Evolutionary conservation across 2,888 invertebrate species (phyloP), one percentile per base, ranked within the genome.

Genomic region (Drosophila mettleri): DNA sequence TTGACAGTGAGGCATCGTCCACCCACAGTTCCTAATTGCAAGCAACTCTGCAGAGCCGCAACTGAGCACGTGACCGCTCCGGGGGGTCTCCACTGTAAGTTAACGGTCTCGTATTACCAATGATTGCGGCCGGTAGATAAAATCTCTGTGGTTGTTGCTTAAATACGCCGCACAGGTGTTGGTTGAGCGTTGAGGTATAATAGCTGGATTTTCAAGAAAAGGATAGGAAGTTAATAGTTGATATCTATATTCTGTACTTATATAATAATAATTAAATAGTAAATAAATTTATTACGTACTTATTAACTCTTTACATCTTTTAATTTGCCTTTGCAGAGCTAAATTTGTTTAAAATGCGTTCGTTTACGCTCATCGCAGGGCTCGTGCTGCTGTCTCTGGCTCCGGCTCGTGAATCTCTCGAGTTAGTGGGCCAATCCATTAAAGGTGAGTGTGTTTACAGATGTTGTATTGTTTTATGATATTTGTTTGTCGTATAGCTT

Each of bases 371-470:
- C 24, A n/a, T 72, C 14, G 18, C 62, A 24, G 41, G 57, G 36
- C 53, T 84, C 45, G 55, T 45, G 36, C 29, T 68, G 34, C 57
- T 54, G 7, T 34, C 29, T 24, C 20, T 69, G 14, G 51, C 20
- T 6, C 34, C 63, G 24, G 64, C 68, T 24, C 54, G 64, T 14
- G 57, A 69, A 6, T 53, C 75, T 4, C 38, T 90, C 16, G 86
- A 90, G 5, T 53, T 88, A 18, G 67, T 52, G 1, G 91, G 89
- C 1, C 88, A 91, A 45, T 67, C 78, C 1, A 89, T 91, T 14
- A 89, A 91, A 78, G 91, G 90, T 90, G 52, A 78, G 72, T 62
- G 39, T 27, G 43, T 27, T 6, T 10, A 29, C 45, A 10, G 7
- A 12, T 45, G 16, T 29, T 4, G 16, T 29, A 29, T 16, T 29